Base-by-base conservation (phyloP, 2,113 vertebrate species). In the Ammospiza caudacuta region DNA sequence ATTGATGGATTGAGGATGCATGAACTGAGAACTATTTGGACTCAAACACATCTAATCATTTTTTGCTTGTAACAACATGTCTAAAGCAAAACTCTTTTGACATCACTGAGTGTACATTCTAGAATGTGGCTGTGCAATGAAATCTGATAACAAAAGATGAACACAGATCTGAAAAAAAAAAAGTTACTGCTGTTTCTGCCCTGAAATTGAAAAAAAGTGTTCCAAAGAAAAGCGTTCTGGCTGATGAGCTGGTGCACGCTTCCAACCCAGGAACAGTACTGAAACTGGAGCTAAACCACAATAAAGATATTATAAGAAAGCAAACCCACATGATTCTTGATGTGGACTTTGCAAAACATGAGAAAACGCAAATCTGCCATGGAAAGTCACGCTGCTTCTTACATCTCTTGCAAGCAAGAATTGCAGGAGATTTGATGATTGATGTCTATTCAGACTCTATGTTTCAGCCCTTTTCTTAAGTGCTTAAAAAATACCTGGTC, bases 121-220 rank as follows among this genome's bases (percentile, higher is more conserved):
- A 94, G 44, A 90, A 83, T 43, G 31, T 47, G 82, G 52, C 47
- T 62, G 17, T 83, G 76, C 44, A 92, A 81, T 6, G 59, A 90
- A 83, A 90, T 63, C 44, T 82, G 49, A 68, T 77, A 91, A 75
- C 28, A 62, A 89, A 69, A 69, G 41, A 82, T 35, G 46, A 85
- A 87, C 49, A 89, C 31, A 91, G 59, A 72, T 41, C n/a, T 90
- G 55, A 49, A 24, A 35, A 52, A 93, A 93, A n/a, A 41, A 12
- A 78, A 2, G 33, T 78, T 92, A 44, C 25, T 86, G 68, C 57
- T 78, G 18, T 90, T 94, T 96, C 80, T 94, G 43, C 59, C 81
- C 43, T 46, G 79, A 92, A 96, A 96, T 82, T 92, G 83, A 74
- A 95, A 96, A 97, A 97, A 95, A 96, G 1, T 93, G 86, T 93